Base-by-base conservation (phyloP, 2,888 invertebrate genomes). In the Serripes groenlandicus region DNA sequence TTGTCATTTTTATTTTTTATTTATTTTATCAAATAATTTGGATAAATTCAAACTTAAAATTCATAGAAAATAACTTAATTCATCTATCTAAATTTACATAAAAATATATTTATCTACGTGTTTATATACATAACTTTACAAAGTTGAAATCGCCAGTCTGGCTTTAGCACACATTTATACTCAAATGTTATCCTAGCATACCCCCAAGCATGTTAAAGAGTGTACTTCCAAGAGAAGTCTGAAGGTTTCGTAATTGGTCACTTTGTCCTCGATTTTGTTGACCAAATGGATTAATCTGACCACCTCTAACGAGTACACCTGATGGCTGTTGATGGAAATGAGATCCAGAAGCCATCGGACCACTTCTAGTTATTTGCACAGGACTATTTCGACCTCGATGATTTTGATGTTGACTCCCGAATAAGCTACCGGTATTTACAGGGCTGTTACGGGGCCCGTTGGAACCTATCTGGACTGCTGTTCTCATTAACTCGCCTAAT, bases 401-500 rank as follows among this genome's bases (percentile, higher is more conserved):
- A 34, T 62, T 32, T 2, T 34, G 34, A 49, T 5, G 49, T 5
- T 49, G 49, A 7, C 34, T 21, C 5, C n/a, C 21, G 34, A 62
- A 34, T n/a, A 62, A 34, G 11, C 62, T n/a, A n/a, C 34, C 32
- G 32, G 34, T 15, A 4, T 32, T 32, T 2, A n/a, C 34, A 15
- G 62, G 62, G 11, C 34, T 34, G 62, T 62, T 62, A 21, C 32
- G 32, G n/a, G 34, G 18, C 11, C 62, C 62, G 34, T 34, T 34
- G 21, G 28, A 32, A n/a, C 34, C 32, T 18, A 34, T 34, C 21
- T 62, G 62, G 3, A n/a, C 62, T 21, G 62, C 62, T 21, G 30
- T 18, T 62, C 62, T 30, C 34, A 62, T n/a, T 62, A 62, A n/a
- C 11, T 62, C 34, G n/a, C 62, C 62, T 34, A 62, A 34, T 15